Base-by-base conservation (phyloP, 2,888 invertebrate genomes). In the Philereme transversata region DNA sequence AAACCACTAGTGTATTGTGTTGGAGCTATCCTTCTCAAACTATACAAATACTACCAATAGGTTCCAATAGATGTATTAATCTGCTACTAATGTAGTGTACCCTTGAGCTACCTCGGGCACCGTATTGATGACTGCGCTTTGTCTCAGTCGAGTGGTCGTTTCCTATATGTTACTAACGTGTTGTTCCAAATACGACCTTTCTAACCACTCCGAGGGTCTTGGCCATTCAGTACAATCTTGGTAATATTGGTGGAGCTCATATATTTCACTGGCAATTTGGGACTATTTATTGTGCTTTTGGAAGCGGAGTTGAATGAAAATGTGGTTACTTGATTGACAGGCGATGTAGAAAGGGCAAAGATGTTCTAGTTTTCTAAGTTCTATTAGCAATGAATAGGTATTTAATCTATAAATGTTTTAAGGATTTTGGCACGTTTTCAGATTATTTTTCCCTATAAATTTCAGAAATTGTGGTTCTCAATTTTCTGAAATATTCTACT, bases 41-140 rank as follows among this genome's bases (percentile, higher is more conserved):
- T 66, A 57, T 57, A 64, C 62, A 69, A 73, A 76, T 76, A 76
- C 76, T 49, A 38, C 60, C 71, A 73, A 75, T 79, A 75, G 72
- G 73, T 74, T 73, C 72, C 74, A 79, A 72, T 77, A 74, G 77
- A 81, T 83, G 74, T 87, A 90, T 89, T 90, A 88, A 89, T 90
- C 87, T 87, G 79, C 82, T 82, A 76, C 84, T 90, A 90, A 90
- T 88, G 87, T 80, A 83, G 78, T 84, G 81, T 82, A 77, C 83
- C 79, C 77, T 81, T n/a, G 56, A 59, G 63, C 52, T 51, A 59
- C 56, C 59, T 56, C 60, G 50, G 50, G 52, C 53, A 54, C 52
- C 59, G 77, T 88, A 90, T 90, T 90, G 87, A 90, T 90, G 89
- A 79, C 77, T 73, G 68, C 81, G 75, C 83, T 90, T 86, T 85